A percentile compares a stretch with the other conserved stretches of the same genome.
Evolutionary conservation across 1,140 invertebrate species (phyloP).

Genomic region (Ceratitis capitata): DNA sequence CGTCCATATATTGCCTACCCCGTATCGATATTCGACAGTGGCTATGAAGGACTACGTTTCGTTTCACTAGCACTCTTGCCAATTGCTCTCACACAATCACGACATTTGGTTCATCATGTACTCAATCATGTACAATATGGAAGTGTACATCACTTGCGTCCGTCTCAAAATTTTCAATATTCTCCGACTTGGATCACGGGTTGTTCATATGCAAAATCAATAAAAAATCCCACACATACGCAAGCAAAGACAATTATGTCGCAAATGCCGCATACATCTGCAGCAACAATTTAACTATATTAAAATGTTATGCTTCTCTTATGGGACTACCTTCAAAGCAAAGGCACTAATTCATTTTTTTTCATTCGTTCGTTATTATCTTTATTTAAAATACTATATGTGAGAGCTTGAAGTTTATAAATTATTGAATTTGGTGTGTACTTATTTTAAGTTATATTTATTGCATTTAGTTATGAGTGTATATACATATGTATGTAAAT

Average conservation of each 20-base stretch:
- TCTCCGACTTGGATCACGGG: constrained; percentile 42
- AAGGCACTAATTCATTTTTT: background rate
- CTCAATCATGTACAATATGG: constrained; percentile 41
- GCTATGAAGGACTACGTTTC: constrained; percentile 32
- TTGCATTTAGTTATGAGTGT: background rate
- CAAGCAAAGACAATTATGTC: background rate
- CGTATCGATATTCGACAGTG: background rate
- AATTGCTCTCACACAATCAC: constrained; percentile 40
- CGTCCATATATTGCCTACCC: constrained; percentile 37
- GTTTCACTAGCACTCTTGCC: constrained; percentile 40
- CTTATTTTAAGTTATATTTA: background rate
- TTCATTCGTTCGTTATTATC: background rate
- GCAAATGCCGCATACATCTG: background rate
- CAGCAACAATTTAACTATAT: background rate
- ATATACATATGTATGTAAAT: background rate
- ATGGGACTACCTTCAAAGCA: background rate
- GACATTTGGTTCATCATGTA: background rate
- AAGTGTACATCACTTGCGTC: constrained; percentile 36
- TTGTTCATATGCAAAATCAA: constrained; percentile 40
- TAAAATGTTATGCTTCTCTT: too few relatives aligned
- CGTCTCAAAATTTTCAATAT: constrained; percentile 36
- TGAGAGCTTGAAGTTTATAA: background rate
- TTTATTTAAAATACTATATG: background rate
- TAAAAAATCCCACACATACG: background rate
- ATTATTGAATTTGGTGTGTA: constrained; percentile 16